Base-by-base conservation (phyloP, 2,113 vertebrate species). In the Sylvilagus bachmani region DNA sequence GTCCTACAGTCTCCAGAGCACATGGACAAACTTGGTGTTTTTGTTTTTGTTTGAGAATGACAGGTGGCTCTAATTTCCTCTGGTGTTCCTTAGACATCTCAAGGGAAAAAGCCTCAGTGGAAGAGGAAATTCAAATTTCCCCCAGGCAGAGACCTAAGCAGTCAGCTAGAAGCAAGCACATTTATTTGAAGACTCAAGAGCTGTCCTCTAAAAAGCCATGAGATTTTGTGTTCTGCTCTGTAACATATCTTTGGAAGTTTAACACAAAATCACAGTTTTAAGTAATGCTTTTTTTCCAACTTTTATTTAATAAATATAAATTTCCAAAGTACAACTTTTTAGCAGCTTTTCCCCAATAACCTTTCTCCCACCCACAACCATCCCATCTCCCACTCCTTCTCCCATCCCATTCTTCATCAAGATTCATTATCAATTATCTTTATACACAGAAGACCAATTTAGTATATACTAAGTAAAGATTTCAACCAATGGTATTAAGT, bases 241-340 rank as follows among this genome's bases (percentile, higher is more conserved):
- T 21, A 79, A 70, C 29, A 22, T 13, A 27, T 38, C n/a, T 75
- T 73, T 36, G 1, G 38, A 36, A 73, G 6, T 79, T 83, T 79
- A 82, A 62, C 29, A 24, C 36, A 79, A 92, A 95, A 90, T 25
- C 38, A 55, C 89, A 27, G 8, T 73, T 86, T 87, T 55, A 38
- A 55, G 13, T 16, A 16, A 87, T 44, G 44, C 44, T 44, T 44
- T 44, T 38, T 44, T 44, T 5, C 38, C 38, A 44, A 44, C 38
- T 44, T 44, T 44, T 5, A 44, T 44, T 44, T 44, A 44, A 44
- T 44, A 44, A 44, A 44, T 44, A 44, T 44, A 44, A 44, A 7
- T 44, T 44, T 44, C 44, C 44, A 44, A 44, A 44, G 44, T 44
- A 44, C 44, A 44, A 44, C 44, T 44, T 44, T 44, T 44, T 44